These are phyloP conservation scores for Origma solitaria DNA, from an alignment of 2,113 vertebrate species.

Conservation along the genomic window DNA sequence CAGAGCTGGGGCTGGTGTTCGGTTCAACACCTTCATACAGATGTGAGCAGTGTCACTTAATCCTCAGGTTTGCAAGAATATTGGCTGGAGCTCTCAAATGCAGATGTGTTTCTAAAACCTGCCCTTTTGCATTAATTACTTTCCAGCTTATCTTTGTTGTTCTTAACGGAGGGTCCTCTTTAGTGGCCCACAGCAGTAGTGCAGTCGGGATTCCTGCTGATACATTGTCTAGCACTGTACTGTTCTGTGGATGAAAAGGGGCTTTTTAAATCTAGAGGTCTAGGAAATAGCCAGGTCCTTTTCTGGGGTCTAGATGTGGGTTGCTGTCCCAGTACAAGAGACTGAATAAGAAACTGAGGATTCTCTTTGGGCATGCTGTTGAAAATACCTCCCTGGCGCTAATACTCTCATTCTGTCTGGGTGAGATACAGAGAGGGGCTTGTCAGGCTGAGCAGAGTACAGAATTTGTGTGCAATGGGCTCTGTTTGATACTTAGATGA, in stretches of 20 bases:
- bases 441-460: neutral
- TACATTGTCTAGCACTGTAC: fast-evolving
- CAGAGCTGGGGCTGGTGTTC: neutral
- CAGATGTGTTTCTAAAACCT: neutral
- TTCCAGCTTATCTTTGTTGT: neutral
- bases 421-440: neutral
- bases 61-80: neutral
- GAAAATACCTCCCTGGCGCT: neutral
- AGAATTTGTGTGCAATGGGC: neutral
- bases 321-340: neutral
- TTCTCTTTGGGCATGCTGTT: neutral
- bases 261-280: neutral
- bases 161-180: neutral
- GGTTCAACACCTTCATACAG: neutral
- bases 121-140: neutral
- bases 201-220: neutral
- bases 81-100: neutral
- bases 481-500: neutral
- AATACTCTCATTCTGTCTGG: neutral
- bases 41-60: neutral
- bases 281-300: neutral
- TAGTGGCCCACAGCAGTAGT: neutral
- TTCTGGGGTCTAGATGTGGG: neutral
- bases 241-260: neutral
- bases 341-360: neutral